phyloP scores from a whole-genome alignment of 2,888 invertebrate genomes.

The Synanthedon andrenaeformis region DNA sequence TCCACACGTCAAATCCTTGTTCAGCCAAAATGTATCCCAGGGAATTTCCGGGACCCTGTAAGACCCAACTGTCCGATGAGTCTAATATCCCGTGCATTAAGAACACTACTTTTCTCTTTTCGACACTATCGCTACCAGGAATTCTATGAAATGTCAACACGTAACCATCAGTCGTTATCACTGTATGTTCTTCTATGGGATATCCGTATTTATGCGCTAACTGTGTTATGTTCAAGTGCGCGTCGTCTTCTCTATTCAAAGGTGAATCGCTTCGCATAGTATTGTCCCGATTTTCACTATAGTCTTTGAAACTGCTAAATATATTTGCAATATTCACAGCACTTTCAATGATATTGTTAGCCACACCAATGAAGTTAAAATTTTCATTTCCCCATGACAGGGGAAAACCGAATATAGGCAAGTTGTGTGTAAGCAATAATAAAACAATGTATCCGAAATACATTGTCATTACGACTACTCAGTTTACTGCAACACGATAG shows the following conservation, averaged over 20 bases:
- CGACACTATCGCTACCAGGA: constrained; percentile 11
- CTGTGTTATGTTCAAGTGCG: constrained; percentile 27
- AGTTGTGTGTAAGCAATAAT: no score
- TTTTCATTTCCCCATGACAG: no score
- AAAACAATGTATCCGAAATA: no score
- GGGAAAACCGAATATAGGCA: no score
- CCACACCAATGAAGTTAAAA: not conserved
- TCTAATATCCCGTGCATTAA: constrained; percentile 85
- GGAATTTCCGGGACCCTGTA: constrained; percentile 73
- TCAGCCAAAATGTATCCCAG: constrained; percentile 75
- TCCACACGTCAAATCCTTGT: constrained; percentile 80
- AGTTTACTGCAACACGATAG: no score
- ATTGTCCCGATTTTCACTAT: constrained; percentile 1
- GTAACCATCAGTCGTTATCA: constrained; percentile 42
- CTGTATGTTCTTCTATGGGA: constrained; percentile 31
- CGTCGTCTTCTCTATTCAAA: constrained; percentile 19
- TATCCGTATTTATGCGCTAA: constrained; percentile 32
- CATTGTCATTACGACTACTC: no score
- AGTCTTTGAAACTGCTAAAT: constrained; percentile 7
- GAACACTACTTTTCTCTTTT: constrained; percentile 50
- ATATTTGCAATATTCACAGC: constrained; percentile 2
- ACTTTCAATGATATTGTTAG: not conserved
- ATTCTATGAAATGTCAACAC: constrained; percentile 40
- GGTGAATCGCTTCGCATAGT: not conserved
- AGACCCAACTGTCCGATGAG: constrained; percentile 79